Evolutionary conservation across 2,113 vertebrate genomes (phyloP), one percentile per base, ranked within the genome.

Genomic region (Lucifuga dentata): DNA sequence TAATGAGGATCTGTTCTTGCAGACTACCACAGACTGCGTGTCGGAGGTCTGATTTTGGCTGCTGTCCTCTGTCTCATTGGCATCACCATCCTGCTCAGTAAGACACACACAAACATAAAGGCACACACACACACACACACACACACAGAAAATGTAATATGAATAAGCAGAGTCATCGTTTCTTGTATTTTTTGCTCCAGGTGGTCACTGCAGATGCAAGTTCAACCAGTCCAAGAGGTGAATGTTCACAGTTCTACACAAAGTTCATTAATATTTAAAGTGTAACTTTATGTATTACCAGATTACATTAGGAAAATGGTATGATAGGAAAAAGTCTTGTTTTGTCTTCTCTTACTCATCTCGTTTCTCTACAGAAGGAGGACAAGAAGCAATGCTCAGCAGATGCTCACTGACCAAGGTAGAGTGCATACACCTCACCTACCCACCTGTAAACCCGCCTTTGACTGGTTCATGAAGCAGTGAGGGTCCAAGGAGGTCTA

Each of bases 201-300:
- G 95, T 86, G 93, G 94, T 29, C 95, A 94, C 82, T 97, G 95
- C 89, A 92, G 95, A 72, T 97, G 95, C 90, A 96, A 94, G 79
- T 95, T 95, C 77, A 90, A 91, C 53, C 93, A 93, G 86, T 81
- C 93, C 85, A 92, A 90, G 83, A 93, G 94, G 95, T 95, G 83
- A 84, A 1, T 1, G 7, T n/a, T 13, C 10, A 7, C 7, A 5
- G 26, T 29, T 5, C 3, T 29, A 29, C 26, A 29, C 7, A 7
- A 7, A n/a, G 15, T 2, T 20, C 38, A 26, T 7, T 13, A 19
- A 11, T 38, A 11, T 50, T 5, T 17, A 24, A 40, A 10, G 19
- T 33, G 9, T 10, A 9, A 50, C 8, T 48, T 8, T 26, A 15
- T 23, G 16, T 11, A 17, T 15, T 9, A 11, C 21, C 6, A 50